Conservation (phyloP, 2,888 invertebrate genomes). For the Nasonovia ribisnigri region DNA sequence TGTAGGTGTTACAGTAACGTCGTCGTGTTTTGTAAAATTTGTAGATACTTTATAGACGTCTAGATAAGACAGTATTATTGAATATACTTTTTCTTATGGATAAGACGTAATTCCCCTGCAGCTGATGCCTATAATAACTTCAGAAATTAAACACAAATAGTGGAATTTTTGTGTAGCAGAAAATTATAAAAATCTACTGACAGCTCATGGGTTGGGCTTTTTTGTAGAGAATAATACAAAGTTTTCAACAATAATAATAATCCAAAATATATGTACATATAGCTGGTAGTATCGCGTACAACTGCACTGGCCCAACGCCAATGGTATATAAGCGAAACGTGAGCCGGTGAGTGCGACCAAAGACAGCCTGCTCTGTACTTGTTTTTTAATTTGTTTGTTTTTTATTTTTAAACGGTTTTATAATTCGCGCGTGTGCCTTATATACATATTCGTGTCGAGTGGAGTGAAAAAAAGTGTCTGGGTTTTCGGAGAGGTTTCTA, state of each 20-base stretch:
- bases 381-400: not conserved
- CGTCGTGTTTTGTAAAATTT: not conserved
- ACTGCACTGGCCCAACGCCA: not conserved
- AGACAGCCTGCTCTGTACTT: not conserved
- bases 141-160: not conserved
- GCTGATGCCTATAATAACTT: not conserved
- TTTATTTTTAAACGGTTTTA: not conserved
- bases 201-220: not conserved
- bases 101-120: not conserved
- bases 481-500: constrained; percentile 40
- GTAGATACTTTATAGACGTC: not conserved
- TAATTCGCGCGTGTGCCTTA: not conserved
- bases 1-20: not conserved
- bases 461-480: not conserved
- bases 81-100: not conserved
- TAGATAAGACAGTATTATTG: not conserved
- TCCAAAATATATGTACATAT: not conserved
- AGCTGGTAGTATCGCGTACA: not conserved
- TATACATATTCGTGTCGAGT: constrained; percentile 17
- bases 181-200: not conserved
- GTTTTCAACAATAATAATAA: not conserved
- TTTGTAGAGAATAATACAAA: not conserved
- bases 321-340: not conserved
- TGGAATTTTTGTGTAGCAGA: not conserved
- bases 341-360: not conserved